A percentile compares a stretch with the other conserved stretches of the same genome.
These are phyloP conservation scores for Matsumurasca onukii DNA, from an alignment of 1,140 invertebrate species.

Conservation along the genomic window DNA sequence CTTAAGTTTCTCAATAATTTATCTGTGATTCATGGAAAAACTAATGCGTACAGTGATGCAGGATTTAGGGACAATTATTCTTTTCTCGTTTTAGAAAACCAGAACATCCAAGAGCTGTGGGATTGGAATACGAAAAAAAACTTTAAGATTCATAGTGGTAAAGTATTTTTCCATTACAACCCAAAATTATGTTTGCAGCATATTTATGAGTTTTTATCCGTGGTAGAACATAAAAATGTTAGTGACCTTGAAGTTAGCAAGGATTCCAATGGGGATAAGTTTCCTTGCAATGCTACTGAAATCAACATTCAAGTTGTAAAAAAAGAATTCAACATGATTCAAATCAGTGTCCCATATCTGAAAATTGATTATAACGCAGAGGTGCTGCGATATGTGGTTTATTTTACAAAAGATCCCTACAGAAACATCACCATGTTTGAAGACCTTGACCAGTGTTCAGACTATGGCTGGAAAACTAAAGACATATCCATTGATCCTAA, in stretches of 20 bases:
- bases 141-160: constrained; percentile 58
- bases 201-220: constrained; percentile 55
- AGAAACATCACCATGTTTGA: constrained; percentile 72
- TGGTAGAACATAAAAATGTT: constrained; percentile 14
- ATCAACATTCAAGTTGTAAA: constrained; percentile 33
- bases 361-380: background rate
- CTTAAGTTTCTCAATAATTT: constrained; percentile 85
- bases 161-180: constrained; percentile 90
- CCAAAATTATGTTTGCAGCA: constrained; percentile 83
- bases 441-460: constrained; percentile 80
- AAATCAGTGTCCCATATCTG: constrained; percentile 2
- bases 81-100: constrained; percentile 81
- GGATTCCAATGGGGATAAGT: constrained; percentile 88
- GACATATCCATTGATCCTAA: constrained; percentile 41
- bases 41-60: constrained; percentile 36
- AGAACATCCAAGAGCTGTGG: constrained; percentile 90
- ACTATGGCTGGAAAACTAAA: constrained; percentile 58
- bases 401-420: constrained; percentile 56
- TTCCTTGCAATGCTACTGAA: constrained; percentile 65
- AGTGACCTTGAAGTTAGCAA: constrained; percentile 65
- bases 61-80: constrained; percentile 55
- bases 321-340: background rate
- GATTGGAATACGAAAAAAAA: constrained; percentile 56
- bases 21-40: constrained; percentile 61
- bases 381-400: constrained; percentile 33